A percentile compares a stretch with the other conserved stretches of the same genome.
These are phyloP conservation scores for Oncorhynchus mykiss DNA, from an alignment of 2,113 vertebrate species.

Conservation along the genomic window DNA sequence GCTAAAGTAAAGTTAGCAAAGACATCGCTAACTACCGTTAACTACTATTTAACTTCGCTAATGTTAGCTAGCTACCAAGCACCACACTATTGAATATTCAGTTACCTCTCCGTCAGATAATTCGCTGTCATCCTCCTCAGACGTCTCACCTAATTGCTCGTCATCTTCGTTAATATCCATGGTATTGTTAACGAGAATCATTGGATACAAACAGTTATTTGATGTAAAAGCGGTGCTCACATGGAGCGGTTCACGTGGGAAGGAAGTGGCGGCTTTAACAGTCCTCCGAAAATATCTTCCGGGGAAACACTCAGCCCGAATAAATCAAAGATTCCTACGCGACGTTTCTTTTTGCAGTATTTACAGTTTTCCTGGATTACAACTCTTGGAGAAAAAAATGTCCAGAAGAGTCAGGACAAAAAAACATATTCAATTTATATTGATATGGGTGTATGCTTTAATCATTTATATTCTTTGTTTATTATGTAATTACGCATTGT, in stretches of 20 bases:
- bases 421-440: background rate
- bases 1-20: background rate
- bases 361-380: background rate
- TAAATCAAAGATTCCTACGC: conserved; percentile 36
- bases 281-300: conserved; percentile 17
- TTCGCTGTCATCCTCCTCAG: conserved; percentile 72
- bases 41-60: background rate
- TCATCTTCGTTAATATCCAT: conserved; percentile 70
- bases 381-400: background rate
- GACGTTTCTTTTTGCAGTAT: background rate
- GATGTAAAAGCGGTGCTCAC: conserved; percentile 10
- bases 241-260: conserved; percentile 49
- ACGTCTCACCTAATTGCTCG: conserved; percentile 59
- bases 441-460: background rate
- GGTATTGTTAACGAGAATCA: conserved; percentile 32
- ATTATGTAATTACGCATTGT: background rate
- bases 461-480: background rate
- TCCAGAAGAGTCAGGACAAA: background rate
- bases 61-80: conserved; percentile 18
- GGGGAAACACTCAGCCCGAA: background rate
- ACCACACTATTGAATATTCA: background rate
- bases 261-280: conserved; percentile 23
- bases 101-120: conserved; percentile 80
- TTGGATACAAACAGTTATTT: background rate
- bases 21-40: too few relatives aligned